Evolutionary conservation across 2,888 invertebrate genomes (phyloP).

Genomic region (Digitonthophagus gazella): DNA sequence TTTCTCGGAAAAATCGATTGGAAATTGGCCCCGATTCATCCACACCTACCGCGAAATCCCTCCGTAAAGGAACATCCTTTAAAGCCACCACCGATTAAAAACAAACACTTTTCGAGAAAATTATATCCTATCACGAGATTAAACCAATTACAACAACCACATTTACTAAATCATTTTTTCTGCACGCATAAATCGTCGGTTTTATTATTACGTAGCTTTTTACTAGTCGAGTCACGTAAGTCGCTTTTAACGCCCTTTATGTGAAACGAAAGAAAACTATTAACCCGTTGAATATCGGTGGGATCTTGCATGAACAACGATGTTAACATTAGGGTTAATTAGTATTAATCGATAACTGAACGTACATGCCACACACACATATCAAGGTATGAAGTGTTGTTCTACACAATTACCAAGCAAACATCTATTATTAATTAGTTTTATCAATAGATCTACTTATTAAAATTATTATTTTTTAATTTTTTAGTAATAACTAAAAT

Average conservation of each 20-base stretch:
- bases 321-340: neutral
- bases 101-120: no score
- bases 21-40: no score
- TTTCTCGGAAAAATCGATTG: neutral
- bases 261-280: neutral
- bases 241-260: neutral
- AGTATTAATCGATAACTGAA: neutral
- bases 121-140: no score
- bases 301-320: neutral
- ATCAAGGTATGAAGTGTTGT: no score
- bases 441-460: no score
- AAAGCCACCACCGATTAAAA: no score
- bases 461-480: no score
- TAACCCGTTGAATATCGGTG: neutral
- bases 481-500: no score
- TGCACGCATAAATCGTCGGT: no score
- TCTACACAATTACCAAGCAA: no score
- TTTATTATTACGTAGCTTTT: neutral
- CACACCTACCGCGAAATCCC: neutral
- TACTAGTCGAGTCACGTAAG: neutral
- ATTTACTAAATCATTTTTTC: neutral
- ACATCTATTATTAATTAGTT: no score
- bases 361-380: neutral
- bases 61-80: no score
- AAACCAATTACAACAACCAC: neutral